Percentiles rank a stretch among this genome's conserved stretches.
These are phyloP conservation scores for Triplophysa yarkandensis DNA, from an alignment of 2,797 vertebrate species.

Conservation along the genomic window DNA sequence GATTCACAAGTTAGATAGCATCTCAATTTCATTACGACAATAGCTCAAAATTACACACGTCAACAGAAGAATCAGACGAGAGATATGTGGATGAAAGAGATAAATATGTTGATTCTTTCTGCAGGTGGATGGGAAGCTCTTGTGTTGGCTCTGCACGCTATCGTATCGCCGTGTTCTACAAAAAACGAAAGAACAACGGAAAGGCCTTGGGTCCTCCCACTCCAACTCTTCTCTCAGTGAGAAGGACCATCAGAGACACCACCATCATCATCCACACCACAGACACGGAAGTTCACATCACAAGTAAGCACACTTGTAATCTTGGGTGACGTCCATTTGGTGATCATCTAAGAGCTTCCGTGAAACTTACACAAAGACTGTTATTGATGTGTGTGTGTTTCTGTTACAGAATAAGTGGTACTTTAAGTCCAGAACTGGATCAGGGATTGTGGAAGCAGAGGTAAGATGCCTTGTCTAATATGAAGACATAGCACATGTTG, in stretches of 20 bases:
- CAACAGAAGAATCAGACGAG: not conserved
- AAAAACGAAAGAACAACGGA: slow-evolving; percentile 98
- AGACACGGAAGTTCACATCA: slow-evolving; percentile 89
- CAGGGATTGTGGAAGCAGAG: slow-evolving; percentile 99
- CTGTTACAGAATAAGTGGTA: slow-evolving; percentile 86
- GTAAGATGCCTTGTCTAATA: slow-evolving; percentile 68
- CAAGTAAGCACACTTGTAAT: slow-evolving; percentile 86
- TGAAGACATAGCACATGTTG: not conserved
- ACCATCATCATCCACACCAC: slow-evolving; percentile 86
- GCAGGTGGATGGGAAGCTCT: slow-evolving; percentile 95
- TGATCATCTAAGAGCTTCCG: not conserved
- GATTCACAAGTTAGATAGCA: no score
- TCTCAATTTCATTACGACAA: no score
- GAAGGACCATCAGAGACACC: slow-evolving; percentile 94
- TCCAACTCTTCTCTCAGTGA: slow-evolving; percentile 93
- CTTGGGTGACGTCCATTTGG: no score
- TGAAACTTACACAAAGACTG: not conserved
- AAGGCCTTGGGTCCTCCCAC: slow-evolving; percentile 90
- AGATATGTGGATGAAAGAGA: not conserved
- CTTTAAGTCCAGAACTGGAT: slow-evolving; percentile 95
- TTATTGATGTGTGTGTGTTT: slow-evolving; percentile 31
- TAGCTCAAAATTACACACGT: not conserved
- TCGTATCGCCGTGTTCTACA: slow-evolving; percentile 98
- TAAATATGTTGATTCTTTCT: slow-evolving; percentile 20
- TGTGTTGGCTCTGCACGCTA: slow-evolving; percentile 98